These are phyloP conservation scores for Amphiura filiformis DNA, from an alignment of 35 echinoderm and acorn worm species.

Conservation along the genomic window DNA sequence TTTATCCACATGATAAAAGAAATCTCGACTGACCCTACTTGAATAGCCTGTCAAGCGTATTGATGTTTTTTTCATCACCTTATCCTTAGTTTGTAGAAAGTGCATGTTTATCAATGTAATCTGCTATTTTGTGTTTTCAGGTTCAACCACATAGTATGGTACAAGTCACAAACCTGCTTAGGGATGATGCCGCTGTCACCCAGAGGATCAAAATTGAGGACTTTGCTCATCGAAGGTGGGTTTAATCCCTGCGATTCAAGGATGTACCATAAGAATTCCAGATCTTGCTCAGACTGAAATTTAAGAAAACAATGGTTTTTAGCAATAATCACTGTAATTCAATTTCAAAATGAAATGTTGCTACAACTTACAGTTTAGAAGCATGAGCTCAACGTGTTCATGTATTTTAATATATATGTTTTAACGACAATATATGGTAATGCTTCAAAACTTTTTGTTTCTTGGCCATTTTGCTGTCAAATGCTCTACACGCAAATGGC, in stretches of 20 bases:
- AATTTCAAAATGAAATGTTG: not conserved
- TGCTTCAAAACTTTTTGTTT: not conserved
- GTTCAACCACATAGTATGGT: not conserved
- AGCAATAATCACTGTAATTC: not conserved
- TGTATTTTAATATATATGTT: not conserved
- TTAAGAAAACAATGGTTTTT: not conserved
- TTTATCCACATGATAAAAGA: not conserved
- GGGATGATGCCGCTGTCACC: not conserved
- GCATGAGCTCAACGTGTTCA: not conserved
- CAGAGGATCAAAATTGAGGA: not conserved
- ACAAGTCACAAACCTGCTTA: not conserved
- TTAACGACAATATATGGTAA: not conserved
- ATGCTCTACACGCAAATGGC: too few species aligned
- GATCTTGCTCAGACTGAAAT: not conserved
- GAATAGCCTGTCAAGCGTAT: not conserved
- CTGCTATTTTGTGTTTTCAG: not conserved
- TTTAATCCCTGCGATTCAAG: not conserved
- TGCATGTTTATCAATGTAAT: not conserved
- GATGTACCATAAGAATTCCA: not conserved
- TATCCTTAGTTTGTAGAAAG: not conserved
- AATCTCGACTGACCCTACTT: not conserved
- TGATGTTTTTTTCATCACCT: not conserved
- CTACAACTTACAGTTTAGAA: not conserved
- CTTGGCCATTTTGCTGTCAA: not conserved
- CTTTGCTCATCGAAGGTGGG: not conserved